Conservation (phyloP, 2,888 invertebrate species). For the Drosophila pseudotakahashii region DNA sequence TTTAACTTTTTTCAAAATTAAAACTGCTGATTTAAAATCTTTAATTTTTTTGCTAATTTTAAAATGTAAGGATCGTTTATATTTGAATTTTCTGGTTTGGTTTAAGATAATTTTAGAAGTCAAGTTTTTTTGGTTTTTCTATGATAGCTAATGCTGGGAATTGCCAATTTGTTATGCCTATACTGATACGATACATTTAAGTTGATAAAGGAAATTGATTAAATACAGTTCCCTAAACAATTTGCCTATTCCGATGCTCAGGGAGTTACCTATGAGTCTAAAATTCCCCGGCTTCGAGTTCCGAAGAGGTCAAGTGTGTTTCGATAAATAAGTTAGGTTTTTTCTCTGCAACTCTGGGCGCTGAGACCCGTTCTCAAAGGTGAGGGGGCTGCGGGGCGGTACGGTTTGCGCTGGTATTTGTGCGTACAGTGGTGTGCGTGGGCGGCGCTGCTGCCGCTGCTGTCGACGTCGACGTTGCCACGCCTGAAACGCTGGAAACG, state of each 20-base stretch:
- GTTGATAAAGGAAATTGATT: too few species aligned
- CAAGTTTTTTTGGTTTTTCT: too few species aligned
- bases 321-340: not conserved
- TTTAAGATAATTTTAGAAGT: too few species aligned
- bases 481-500: constrained; percentile 67
- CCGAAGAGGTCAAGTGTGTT: not conserved
- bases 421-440: constrained; percentile 65
- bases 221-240: not conserved
- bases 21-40: too few species aligned
- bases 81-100: too few species aligned
- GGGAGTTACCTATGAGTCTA: not conserved
- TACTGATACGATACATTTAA: too few species aligned
- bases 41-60: too few species aligned
- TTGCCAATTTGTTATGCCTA: too few species aligned
- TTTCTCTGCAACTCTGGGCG: constrained; percentile 19
- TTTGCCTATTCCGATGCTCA: not conserved
- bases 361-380: constrained; percentile 43
- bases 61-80: too few species aligned
- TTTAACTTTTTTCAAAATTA: too few species aligned
- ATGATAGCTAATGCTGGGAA: too few species aligned
- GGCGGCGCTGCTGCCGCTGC: constrained; percentile 39
- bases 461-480: constrained; percentile 58
- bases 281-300: not conserved
- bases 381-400: not conserved
- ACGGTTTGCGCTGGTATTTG: constrained; percentile 51